Conservation (phyloP, 2,113 vertebrate genomes). For the Pungitius pungitius region DNA sequence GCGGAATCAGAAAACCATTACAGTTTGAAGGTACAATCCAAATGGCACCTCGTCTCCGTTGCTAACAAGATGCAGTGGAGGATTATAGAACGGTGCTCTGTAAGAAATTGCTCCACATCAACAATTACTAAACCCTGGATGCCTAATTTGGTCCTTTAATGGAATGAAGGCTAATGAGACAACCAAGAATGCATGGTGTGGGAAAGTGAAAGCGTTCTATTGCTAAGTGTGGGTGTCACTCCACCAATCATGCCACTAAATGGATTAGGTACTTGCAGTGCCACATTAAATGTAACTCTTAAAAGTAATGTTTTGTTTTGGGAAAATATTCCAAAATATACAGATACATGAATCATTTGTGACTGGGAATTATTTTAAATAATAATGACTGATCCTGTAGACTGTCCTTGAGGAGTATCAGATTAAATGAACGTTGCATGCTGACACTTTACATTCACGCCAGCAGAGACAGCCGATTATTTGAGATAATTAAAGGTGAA, state of each 20-base stretch:
- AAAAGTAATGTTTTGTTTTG: slow-evolving; percentile 42
- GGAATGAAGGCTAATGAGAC: slow-evolving; percentile 68
- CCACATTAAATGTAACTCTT: slow-evolving; percentile 40
- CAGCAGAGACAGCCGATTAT: not conserved
- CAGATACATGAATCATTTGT: slow-evolving; percentile 38
- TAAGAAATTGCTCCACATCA: slow-evolving; percentile 64
- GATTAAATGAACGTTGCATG: not conserved
- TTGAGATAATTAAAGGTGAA: not conserved
- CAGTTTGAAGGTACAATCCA: slow-evolving; percentile 45
- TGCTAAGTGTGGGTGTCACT: slow-evolving; percentile 54
- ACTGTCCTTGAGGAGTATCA: not conserved
- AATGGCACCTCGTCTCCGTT: slow-evolving; percentile 35
- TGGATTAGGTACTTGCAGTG: slow-evolving; percentile 34
- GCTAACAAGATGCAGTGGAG: slow-evolving; percentile 49
- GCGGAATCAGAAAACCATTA: slow-evolving; percentile 66
- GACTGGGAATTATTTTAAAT: slow-evolving; percentile 4
- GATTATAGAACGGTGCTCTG: slow-evolving; percentile 17
- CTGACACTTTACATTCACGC: not conserved
- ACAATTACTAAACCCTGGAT: slow-evolving; percentile 59
- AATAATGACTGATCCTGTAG: not conserved
- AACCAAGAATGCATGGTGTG: slow-evolving; percentile 53
- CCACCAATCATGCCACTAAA: slow-evolving; percentile 51
- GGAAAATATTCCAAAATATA: slow-evolving; percentile 25
- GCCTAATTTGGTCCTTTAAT: slow-evolving; percentile 61
- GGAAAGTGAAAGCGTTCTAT: slow-evolving; percentile 36